Evolutionary conservation across 2,113 vertebrate genomes (phyloP).

Genomic region (Tautogolabrus adspersus): DNA sequence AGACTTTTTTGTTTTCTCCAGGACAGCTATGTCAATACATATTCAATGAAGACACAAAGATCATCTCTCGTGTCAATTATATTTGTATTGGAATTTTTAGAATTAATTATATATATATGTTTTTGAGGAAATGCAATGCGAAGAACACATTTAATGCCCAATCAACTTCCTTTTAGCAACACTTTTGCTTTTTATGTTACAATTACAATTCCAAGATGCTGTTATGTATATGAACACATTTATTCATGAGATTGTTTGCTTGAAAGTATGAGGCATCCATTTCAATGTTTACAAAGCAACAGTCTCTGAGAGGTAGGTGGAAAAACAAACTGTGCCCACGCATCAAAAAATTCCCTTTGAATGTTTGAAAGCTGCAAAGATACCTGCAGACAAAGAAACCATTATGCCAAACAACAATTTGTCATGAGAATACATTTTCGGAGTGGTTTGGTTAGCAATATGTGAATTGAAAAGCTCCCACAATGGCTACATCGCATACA

Average conservation of each 20-base stretch:
- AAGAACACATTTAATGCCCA: not conserved
- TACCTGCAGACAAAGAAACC: not conserved
- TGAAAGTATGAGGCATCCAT: not conserved
- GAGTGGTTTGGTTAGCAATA: slow-evolving; percentile 22
- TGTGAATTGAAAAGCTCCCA: slow-evolving; percentile 2
- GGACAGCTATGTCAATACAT: not conserved
- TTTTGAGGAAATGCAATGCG: not conserved
- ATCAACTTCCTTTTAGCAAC: not conserved
- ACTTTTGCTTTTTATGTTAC: not conserved
- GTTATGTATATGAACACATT: slow-evolving; percentile 14
- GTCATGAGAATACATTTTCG: slow-evolving; percentile 1
- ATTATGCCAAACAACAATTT: not conserved
- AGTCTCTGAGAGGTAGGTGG: slow-evolving; percentile 3
- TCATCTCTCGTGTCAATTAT: no score
- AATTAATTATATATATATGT: not conserved
- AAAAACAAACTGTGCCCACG: slow-evolving; percentile 2
- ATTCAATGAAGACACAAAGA: no score
- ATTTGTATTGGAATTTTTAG: no score
- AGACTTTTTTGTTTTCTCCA: not conserved
- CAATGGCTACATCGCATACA: not conserved
- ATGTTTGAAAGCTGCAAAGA: slow-evolving; percentile 12
- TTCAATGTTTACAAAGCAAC: not conserved
- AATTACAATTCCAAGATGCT: not conserved
- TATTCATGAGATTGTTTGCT: not conserved
- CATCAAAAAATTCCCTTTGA: not conserved